A percentile compares a stretch with the other conserved stretches of the same genome.
These are phyloP conservation scores for Ochropacha duplaris DNA, from an alignment of 2,888 invertebrate genomes.

Conservation along the genomic window DNA sequence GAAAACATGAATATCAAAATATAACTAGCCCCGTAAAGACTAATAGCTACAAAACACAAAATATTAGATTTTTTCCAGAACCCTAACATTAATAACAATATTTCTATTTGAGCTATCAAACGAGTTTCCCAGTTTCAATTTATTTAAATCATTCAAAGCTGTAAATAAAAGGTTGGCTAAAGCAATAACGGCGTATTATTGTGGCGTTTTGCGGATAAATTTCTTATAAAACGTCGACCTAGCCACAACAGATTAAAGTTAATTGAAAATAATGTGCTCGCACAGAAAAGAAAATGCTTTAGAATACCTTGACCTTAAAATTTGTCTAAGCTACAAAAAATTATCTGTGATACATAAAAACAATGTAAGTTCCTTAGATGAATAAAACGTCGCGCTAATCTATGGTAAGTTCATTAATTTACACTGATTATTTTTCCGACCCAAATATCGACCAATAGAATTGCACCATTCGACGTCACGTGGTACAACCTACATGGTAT, in stretches of 20 bases:
- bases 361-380: too few species aligned
- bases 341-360: neutral
- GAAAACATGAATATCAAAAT: too few species aligned
- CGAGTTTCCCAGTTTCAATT: neutral
- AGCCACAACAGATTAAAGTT: slow-evolving; percentile 21
- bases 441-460: too few species aligned
- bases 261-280: slow-evolving; percentile 29
- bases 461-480: too few species aligned
- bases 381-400: too few species aligned
- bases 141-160: neutral
- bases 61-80: too few species aligned
- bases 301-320: neutral
- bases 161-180: neutral
- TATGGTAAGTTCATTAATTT: too few species aligned
- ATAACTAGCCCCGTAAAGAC: too few species aligned
- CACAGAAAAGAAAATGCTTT: slow-evolving; percentile 5
- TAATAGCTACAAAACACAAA: too few species aligned
- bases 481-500: too few species aligned
- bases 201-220: slow-evolving; percentile 7
- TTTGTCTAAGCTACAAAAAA: too few species aligned
- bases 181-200: slow-evolving; percentile 1
- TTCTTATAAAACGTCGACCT: slow-evolving; percentile 15
- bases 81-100: neutral
- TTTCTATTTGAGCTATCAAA: neutral
- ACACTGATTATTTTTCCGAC: too few species aligned